Conservation (phyloP, 2,888 invertebrate genomes). For the Boloria euphrosyne region DNA sequence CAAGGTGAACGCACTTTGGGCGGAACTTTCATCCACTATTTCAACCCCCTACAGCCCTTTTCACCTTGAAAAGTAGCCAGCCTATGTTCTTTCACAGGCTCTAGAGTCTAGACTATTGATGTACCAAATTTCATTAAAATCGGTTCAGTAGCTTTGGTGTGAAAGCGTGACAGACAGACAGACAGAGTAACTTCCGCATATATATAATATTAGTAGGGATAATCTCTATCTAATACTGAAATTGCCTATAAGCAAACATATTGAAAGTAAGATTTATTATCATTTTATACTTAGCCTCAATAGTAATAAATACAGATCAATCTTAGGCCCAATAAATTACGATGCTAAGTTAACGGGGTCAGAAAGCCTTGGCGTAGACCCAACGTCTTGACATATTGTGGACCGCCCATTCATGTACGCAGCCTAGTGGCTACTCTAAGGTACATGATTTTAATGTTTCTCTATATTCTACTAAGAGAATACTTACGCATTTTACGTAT, state of each 20-base stretch:
- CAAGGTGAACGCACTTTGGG: no score
- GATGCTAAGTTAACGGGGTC: slow-evolving; percentile 30
- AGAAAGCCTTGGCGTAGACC: slow-evolving; percentile 29
- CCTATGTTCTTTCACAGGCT: no score
- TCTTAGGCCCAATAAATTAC: slow-evolving; percentile 29
- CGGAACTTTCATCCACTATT: no score
- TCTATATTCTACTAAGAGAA: neutral
- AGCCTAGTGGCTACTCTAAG: slow-evolving; percentile 15
- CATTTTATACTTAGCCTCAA: slow-evolving; percentile 5
- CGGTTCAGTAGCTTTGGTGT: no score
- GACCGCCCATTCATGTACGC: slow-evolving; percentile 19
- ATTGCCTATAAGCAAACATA: neutral
- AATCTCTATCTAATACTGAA: neutral
- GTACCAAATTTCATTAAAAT: no score
- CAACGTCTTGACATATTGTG: slow-evolving; percentile 33
- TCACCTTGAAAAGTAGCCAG: no score
- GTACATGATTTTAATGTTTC: slow-evolving; percentile 6
- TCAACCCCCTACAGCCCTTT: no score
- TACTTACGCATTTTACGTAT: neutral
- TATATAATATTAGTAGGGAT: no score
- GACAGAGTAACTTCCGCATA: no score
- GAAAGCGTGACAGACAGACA: no score
- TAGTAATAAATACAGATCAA: slow-evolving; percentile 23
- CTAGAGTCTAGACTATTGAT: no score
- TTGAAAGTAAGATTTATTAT: neutral